phyloP scores from a whole-genome alignment of 2,113 vertebrate species.

The Malurus alboscapulatus region DNA sequence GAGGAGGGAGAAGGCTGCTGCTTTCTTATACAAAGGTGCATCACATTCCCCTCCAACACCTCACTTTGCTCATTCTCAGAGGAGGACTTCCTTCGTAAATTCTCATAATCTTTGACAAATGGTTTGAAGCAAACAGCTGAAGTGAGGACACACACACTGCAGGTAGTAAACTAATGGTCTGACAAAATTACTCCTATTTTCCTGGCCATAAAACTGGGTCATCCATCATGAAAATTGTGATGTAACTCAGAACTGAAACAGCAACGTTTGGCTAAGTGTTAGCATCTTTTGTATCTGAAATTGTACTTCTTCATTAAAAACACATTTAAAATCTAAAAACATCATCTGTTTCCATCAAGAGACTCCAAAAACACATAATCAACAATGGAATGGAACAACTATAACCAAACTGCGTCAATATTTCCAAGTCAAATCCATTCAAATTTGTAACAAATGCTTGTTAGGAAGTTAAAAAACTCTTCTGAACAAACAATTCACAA shows the following conservation, averaged over 20 bases:
- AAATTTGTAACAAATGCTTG: not conserved
- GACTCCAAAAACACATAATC: not conserved
- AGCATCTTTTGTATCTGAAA: not conserved
- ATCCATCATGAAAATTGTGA: not conserved
- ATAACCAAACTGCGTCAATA: not conserved
- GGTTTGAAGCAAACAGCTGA: not conserved
- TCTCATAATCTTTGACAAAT: not conserved
- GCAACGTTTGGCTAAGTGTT: not conserved
- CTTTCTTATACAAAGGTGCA: not conserved
- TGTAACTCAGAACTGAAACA: not conserved
- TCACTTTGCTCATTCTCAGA: not conserved
- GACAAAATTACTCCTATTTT: conserved; percentile 12
- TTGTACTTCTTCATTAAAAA: not conserved
- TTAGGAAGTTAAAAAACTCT: not conserved
- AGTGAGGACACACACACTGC: not conserved
- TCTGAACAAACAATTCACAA: not conserved
- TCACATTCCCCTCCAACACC: not conserved
- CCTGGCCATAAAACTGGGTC: not conserved
- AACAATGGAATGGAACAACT: not conserved
- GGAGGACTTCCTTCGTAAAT: not conserved
- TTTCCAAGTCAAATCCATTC: not conserved
- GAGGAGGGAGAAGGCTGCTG: not conserved
- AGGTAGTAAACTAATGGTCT: conserved; percentile 11
- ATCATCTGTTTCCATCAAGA: not conserved
- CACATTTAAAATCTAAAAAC: not conserved